Conservation (phyloP, 1,140 invertebrate genomes). For the Drosophila ambigua region DNA sequence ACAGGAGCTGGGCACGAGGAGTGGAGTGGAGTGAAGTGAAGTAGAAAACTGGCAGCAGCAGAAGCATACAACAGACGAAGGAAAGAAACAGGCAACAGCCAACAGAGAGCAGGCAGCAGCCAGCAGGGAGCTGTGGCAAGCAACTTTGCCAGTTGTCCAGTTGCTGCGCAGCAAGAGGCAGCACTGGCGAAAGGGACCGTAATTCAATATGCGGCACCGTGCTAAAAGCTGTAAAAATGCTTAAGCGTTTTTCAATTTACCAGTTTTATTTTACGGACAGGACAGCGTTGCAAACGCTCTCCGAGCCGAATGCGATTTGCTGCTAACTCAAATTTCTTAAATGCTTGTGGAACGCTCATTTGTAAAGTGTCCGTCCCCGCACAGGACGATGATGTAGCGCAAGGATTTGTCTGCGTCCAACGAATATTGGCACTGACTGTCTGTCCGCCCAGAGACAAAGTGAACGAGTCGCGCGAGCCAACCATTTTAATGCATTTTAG, state of each 20-base stretch:
- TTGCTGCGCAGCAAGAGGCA: constrained; percentile 4
- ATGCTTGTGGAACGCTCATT: constrained; percentile 57
- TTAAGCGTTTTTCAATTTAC: constrained; percentile 81
- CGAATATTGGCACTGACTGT: constrained; percentile 12
- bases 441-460: neutral
- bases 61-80: constrained; percentile 18
- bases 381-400: neutral
- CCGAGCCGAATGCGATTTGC: constrained; percentile 70
- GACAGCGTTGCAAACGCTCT: constrained; percentile 23
- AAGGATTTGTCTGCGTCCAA: constrained; percentile 4
- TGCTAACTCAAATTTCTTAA: constrained; percentile 69
- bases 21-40: constrained; percentile 23
- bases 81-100: constrained; percentile 5
- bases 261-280: constrained; percentile 68
- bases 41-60: constrained; percentile 60
- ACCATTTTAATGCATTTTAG: too few species aligned
- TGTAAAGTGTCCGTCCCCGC: constrained; percentile 42
- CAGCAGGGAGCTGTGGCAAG: constrained; percentile 20
- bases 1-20: neutral
- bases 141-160: constrained; percentile 39
- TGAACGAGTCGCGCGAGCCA: too few species aligned
- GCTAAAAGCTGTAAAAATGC: constrained; percentile 81
- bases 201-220: constrained; percentile 78
- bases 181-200: constrained; percentile 35
- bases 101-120: constrained; percentile 2